phyloP scores from a whole-genome alignment of 2,888 invertebrate genomes.

The Andrena marginata region DNA sequence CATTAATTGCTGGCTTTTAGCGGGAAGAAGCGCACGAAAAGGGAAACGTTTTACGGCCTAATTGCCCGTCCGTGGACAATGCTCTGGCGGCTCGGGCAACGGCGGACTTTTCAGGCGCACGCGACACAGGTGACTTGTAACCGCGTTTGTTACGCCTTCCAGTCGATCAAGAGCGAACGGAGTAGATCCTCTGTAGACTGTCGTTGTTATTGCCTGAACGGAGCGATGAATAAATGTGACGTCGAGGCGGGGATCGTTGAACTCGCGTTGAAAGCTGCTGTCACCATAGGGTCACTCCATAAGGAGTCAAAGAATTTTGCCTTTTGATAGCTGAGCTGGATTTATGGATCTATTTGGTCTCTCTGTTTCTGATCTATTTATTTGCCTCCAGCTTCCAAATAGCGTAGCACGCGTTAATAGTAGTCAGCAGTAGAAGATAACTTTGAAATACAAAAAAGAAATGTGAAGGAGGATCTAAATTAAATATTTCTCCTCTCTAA shows the following conservation, averaged over 20 bases:
- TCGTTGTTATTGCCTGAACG: not conserved
- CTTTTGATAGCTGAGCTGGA: too few species aligned
- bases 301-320: too few species aligned
- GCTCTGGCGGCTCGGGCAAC: not conserved
- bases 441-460: too few species aligned
- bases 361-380: too few species aligned
- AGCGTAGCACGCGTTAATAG: too few species aligned
- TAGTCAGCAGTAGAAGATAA: too few species aligned
- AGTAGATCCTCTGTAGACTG: not conserved
- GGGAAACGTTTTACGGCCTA: conserved; percentile 34
- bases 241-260: not conserved
- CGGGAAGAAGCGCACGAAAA: conserved; percentile 45
- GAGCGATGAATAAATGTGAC: not conserved
- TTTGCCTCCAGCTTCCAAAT: too few species aligned
- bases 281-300: not conserved
- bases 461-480: too few species aligned
- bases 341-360: too few species aligned
- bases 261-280: not conserved
- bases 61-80: conserved; percentile 33
- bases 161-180: not conserved
- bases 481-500: too few species aligned
- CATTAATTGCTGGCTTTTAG: conserved; percentile 67
- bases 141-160: conserved; percentile 24
- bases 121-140: conserved; percentile 14
- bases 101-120: conserved; percentile 3